Evolutionary conservation across 2,888 invertebrate genomes (phyloP).

Genomic region (Enoplolaimus lenunculus): DNA sequence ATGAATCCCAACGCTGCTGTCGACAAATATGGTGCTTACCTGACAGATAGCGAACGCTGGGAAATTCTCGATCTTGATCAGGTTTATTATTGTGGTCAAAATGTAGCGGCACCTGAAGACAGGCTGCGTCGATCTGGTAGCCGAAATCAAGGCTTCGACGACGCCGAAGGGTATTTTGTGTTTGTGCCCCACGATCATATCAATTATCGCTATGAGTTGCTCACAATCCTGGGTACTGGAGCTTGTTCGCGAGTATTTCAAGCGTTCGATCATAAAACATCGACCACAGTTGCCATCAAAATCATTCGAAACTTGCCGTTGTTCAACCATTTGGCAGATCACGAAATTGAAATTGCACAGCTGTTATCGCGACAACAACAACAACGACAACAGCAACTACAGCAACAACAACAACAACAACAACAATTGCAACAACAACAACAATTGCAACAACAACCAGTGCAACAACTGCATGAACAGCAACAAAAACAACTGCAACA

Average conservation of each 20-base stretch:
- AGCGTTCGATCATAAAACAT: not conserved
- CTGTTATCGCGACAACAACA: not conserved
- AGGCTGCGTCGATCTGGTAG: not conserved
- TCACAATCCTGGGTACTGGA: not conserved
- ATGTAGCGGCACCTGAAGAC: not conserved
- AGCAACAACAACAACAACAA: too few species aligned
- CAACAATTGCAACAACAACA: not conserved
- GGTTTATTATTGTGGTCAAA: not conserved
- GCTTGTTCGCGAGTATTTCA: not conserved
- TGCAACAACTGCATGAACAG: not conserved
- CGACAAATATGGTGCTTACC: not conserved
- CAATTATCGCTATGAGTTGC: slow-evolving; percentile 67
- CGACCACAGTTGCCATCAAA: not conserved
- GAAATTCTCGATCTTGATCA: not conserved
- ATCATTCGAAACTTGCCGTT: not conserved
- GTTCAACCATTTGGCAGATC: not conserved
- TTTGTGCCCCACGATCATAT: slow-evolving; percentile 96
- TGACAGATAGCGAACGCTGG: not conserved
- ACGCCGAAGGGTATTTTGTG: slow-evolving; percentile 93
- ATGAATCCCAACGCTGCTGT: not conserved
- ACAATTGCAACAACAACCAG: not conserved
- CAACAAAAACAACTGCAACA: not conserved
- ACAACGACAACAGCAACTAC: not conserved
- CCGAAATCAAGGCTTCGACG: slow-evolving; percentile 64
- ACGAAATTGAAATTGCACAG: not conserved